phyloP scores from a whole-genome alignment of 2,797 vertebrate genomes.

The Gymnocypris eckloni region DNA sequence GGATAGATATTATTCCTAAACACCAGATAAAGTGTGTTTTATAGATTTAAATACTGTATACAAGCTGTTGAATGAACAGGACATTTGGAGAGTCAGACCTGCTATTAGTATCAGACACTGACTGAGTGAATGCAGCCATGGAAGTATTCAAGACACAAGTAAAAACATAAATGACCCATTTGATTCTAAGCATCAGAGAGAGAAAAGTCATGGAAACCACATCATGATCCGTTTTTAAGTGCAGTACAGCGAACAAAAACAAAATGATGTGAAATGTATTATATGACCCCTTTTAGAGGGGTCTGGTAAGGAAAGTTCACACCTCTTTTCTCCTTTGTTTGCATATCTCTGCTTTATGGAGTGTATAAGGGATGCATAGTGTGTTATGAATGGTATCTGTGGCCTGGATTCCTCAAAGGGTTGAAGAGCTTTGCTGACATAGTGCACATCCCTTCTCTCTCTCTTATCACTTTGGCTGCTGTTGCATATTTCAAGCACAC shows the following conservation, averaged over 20 bases:
- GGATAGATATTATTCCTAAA: constrained; percentile 2
- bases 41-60: not conserved
- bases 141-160: not conserved
- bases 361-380: constrained; percentile 22
- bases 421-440: constrained; percentile 54
- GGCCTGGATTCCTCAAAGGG: constrained; percentile 61
- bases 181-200: not conserved
- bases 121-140: not conserved
- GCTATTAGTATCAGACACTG: not conserved
- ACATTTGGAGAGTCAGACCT: constrained; percentile 3
- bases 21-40: not conserved
- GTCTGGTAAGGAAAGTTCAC: not conserved
- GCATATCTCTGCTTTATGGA: constrained; percentile 20
- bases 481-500: constrained; percentile 60
- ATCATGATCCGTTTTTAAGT: not conserved
- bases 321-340: constrained; percentile 6
- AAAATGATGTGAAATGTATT: not conserved
- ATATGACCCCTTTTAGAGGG: constrained; percentile 8
- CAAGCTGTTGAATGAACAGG: not conserved
- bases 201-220: not conserved
- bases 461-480: constrained; percentile 36
- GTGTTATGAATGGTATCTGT: constrained; percentile 54
- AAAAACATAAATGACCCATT: not conserved
- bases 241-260: not conserved
- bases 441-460: constrained; percentile 49